phyloP scores from a whole-genome alignment of 2,797 vertebrate species.

The Carapus acus region DNA sequence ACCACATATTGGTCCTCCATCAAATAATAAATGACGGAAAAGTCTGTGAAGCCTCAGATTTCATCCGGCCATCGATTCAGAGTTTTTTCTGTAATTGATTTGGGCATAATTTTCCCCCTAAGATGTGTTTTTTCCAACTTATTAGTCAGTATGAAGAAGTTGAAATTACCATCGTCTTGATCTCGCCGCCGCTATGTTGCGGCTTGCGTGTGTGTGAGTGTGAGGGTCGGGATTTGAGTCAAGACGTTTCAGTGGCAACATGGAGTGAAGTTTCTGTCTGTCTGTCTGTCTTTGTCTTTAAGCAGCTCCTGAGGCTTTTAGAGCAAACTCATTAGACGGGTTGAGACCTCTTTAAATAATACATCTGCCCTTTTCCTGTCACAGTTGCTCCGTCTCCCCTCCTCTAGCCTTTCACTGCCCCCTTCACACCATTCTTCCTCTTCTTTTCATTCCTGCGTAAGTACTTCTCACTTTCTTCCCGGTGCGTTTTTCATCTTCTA shows the following conservation, averaged over 20 bases:
- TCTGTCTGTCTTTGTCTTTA: constrained; percentile 52
- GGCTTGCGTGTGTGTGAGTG: neutral
- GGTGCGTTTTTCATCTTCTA: constrained; percentile 3
- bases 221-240: too few relatives aligned
- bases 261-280: constrained; percentile 51
- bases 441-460: constrained; percentile 37
- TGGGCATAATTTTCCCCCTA: constrained; percentile 14
- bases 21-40: constrained; percentile 24
- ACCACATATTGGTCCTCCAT: constrained; percentile 21
- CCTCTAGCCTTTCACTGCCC: constrained; percentile 39
- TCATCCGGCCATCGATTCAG: constrained; percentile 17
- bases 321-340: constrained; percentile 78
- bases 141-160: neutral
- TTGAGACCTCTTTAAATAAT: constrained; percentile 83
- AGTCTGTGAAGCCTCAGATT: constrained; percentile 8
- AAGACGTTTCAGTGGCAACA: too few relatives aligned
- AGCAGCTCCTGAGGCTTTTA: constrained; percentile 70
- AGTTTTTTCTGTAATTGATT: constrained; percentile 18
- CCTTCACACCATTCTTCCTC: constrained; percentile 22
- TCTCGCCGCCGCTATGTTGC: neutral
- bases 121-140: constrained; percentile 7
- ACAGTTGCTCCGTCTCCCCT: constrained; percentile 53
- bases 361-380: constrained; percentile 70
- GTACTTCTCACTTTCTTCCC: constrained; percentile 27
- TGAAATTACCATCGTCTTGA: neutral